Percentiles rank a stretch among this genome's conserved stretches.
Evolutionary conservation across 1,140 invertebrate genomes (phyloP).

Genomic region (Harlomillsia oculata): DNA sequence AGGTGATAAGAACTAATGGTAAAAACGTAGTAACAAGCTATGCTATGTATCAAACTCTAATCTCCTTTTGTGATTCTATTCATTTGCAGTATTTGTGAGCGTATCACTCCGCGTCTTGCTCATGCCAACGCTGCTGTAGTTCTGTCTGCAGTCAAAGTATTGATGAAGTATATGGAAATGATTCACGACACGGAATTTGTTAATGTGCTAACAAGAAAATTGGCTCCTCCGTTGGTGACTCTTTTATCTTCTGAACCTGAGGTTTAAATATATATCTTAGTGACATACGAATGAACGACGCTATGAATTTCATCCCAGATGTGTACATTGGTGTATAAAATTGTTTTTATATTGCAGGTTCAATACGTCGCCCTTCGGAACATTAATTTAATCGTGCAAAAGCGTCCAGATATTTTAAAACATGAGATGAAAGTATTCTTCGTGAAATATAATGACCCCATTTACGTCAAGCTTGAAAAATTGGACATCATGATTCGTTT

Average conservation of each 20-base stretch:
- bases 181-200: slow-evolving; percentile 90
- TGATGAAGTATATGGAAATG: slow-evolving; percentile 90
- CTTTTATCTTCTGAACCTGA: slow-evolving; percentile 96
- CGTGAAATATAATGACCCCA: slow-evolving; percentile 99
- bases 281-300: not conserved
- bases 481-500: slow-evolving; percentile 99
- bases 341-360: slow-evolving; percentile 48
- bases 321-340: slow-evolving; percentile 3
- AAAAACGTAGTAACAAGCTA: not conserved
- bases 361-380: slow-evolving; percentile 98
- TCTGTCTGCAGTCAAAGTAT: slow-evolving; percentile 90
- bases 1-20: slow-evolving; percentile 44
- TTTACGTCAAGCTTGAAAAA: slow-evolving; percentile 99
- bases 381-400: slow-evolving; percentile 99
- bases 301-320: not conserved
- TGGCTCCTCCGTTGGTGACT: slow-evolving; percentile 97
- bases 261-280: slow-evolving; percentile 39
- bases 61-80: slow-evolving; percentile 10
- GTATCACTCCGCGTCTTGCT: slow-evolving; percentile 92
- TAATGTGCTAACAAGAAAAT: slow-evolving; percentile 84
- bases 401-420: slow-evolving; percentile 96
- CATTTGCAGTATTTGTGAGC: slow-evolving; percentile 76
- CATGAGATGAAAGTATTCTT: slow-evolving; percentile 99
- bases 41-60: too few relatives aligned
- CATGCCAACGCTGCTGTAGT: slow-evolving; percentile 99